Percentiles rank a stretch among this genome's conserved stretches.
These are phyloP conservation scores for Eidolon dupreanum DNA, from an alignment of 2,797 vertebrate genomes.

Conservation along the genomic window DNA sequence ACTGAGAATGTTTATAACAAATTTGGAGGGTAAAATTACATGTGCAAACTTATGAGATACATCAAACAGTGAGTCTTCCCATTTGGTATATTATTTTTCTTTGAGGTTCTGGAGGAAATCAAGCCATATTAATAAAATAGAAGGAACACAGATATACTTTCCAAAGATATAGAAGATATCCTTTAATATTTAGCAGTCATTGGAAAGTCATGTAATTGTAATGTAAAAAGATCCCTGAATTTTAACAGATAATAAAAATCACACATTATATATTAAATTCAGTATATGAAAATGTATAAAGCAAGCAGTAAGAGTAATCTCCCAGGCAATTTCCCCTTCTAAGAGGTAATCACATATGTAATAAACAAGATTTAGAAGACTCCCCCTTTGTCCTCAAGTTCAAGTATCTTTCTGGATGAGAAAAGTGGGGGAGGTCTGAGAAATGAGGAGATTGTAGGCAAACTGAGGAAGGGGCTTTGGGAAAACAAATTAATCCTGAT, in stretches of 20 bases:
- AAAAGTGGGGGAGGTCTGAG: background rate
- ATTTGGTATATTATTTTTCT: slow-evolving; percentile 35
- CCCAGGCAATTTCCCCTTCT: background rate
- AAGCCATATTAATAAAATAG: background rate
- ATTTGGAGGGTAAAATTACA: background rate
- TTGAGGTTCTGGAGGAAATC: background rate
- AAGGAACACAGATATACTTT: background rate
- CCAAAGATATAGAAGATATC: background rate
- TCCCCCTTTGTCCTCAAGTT: background rate
- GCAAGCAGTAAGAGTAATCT: background rate
- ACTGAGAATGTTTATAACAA: background rate
- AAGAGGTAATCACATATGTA: background rate
- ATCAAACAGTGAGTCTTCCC: background rate
- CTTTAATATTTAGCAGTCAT: background rate
- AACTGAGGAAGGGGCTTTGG: background rate
- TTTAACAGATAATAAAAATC: background rate
- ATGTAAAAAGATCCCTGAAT: background rate
- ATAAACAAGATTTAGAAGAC: background rate
- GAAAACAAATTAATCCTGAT: slow-evolving; percentile 22
- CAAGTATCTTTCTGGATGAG: slow-evolving; percentile 39
- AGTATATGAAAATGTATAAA: background rate
- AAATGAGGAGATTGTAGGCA: background rate
- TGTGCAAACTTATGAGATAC: background rate
- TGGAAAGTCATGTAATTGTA: background rate
- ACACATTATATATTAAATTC: background rate